These are phyloP conservation scores for Nomada ferruginata DNA, from an alignment of 2,888 invertebrate species.

Conservation along the genomic window DNA sequence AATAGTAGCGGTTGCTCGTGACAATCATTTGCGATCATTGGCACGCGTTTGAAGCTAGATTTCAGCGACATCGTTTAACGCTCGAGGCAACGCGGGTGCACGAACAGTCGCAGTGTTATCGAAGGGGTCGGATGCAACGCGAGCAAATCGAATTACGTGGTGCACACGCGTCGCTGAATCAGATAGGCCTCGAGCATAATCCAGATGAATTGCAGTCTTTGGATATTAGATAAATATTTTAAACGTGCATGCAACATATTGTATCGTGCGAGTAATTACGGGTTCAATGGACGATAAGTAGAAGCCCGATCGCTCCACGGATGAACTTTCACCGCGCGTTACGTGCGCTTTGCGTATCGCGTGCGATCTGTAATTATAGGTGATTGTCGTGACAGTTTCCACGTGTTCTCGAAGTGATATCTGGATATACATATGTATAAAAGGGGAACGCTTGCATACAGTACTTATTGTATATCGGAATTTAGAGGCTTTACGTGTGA, in stretches of 20 bases:
- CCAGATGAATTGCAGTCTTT: slow-evolving; percentile 36
- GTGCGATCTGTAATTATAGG: slow-evolving; percentile 63
- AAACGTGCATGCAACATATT: slow-evolving; percentile 19
- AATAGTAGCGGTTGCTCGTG: not conserved
- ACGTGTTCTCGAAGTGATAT: slow-evolving; percentile 36
- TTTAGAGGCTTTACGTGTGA: slow-evolving; percentile 3
- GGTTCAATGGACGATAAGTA: slow-evolving; percentile 55
- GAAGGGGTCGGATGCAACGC: not conserved
- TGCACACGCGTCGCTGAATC: slow-evolving; percentile 20
- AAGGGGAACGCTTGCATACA: slow-evolving; percentile 24
- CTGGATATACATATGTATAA: not conserved
- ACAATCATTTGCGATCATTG: not conserved
- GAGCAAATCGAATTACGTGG: slow-evolving; percentile 42
- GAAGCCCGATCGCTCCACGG: slow-evolving; percentile 27
- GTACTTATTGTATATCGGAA: slow-evolving; percentile 17
- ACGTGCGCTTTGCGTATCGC: slow-evolving; percentile 62
- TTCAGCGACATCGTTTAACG: not conserved
- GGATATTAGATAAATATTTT: slow-evolving; percentile 41
- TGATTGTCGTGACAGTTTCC: slow-evolving; percentile 54
- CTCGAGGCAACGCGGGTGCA: not conserved
- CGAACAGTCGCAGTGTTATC: not conserved
- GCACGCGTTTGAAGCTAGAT: slow-evolving; percentile 10
- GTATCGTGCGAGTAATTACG: slow-evolving; percentile 63
- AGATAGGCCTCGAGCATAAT: slow-evolving; percentile 35
- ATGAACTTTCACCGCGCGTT: slow-evolving; percentile 53